Conservation (phyloP, 2,888 invertebrate species). For the Clostera curtula region DNA sequence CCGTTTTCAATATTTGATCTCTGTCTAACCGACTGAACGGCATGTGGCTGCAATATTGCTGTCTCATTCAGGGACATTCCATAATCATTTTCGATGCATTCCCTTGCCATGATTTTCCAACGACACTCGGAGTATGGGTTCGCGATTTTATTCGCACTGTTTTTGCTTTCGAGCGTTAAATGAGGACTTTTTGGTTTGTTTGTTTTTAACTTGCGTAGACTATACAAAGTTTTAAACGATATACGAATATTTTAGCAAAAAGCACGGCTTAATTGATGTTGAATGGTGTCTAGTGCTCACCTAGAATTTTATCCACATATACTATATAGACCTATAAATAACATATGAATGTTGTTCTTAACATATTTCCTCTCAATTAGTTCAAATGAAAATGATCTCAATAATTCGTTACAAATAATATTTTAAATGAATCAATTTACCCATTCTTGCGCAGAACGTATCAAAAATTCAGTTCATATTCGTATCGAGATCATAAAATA, state of each 20-base stretch:
- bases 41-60: slow-evolving; percentile 62
- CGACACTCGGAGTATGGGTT: slow-evolving; percentile 50
- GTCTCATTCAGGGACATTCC: slow-evolving; percentile 66
- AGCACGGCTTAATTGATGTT: too few relatives aligned
- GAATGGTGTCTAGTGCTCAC: too few relatives aligned
- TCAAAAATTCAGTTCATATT: slow-evolving; percentile 28
- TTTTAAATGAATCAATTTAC: not conserved
- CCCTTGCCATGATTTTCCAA: slow-evolving; percentile 69
- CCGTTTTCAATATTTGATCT: slow-evolving; percentile 73
- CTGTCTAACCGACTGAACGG: slow-evolving; percentile 69
- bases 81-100: slow-evolving; percentile 74
- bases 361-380: too few relatives aligned
- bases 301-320: too few relatives aligned
- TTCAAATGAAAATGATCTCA: too few relatives aligned
- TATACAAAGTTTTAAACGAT: not conserved
- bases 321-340: too few relatives aligned
- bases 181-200: not conserved
- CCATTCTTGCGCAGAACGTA: slow-evolving; percentile 14
- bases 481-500: slow-evolving; percentile 43
- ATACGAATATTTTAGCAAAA: too few relatives aligned
- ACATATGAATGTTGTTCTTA: too few relatives aligned
- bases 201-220: not conserved
- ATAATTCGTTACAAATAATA: too few relatives aligned
- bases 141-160: slow-evolving; percentile 14
- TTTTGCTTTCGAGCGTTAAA: not conserved